Evolutionary conservation across 92 coral and sea anemone species (phyloP), one percentile per base, ranked within the genome.

Genomic region (Parazoanthus atlanticus): DNA sequence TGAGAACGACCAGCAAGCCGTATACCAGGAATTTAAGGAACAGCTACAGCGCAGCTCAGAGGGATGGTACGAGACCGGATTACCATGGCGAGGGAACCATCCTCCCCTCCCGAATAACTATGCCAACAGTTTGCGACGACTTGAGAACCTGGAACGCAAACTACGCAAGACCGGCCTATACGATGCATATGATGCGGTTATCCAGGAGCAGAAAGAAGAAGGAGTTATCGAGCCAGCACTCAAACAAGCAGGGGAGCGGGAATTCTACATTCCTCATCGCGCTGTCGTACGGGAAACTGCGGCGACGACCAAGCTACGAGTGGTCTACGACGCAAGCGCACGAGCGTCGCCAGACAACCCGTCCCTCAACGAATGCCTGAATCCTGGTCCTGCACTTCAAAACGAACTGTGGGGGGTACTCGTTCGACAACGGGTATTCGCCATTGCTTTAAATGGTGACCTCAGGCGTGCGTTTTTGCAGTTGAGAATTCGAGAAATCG

Each of bases 321-420:
- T 78, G 38, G 86, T 88, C 31, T 88, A 88, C 78, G 90, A 88
- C 61, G 86, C 52, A 15, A 78, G 66, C 7, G 90, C 86, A 23
- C 80, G 61, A 69, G 85, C 56, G 33, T 78, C 66, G 19, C 76
- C 85, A 88, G 3, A 65, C 16, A 30, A 34, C 41, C 89, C 89
- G 1, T 86, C 89, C 8, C 88, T 84, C 2, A 84, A 84, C 82
- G 88, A 84, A 13, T 79, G 90, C 40, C 56, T 79, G 46, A 33
- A 88, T 34, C 86, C 90, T 9, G 86, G 90, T 15, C 90, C 86
- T 21, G 58, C 86, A 30, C 79, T 88, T 3, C 90, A 88, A 30
- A 88, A 88, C 30, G 76, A 88, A 38, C 79, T 88, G 29, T 88
- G 86, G 90, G 67, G 73, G 40, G 61, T 88, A 1, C 82, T 88